phyloP scores from a whole-genome alignment of 2,113 vertebrate species.

The Crotalus tigris region DNA sequence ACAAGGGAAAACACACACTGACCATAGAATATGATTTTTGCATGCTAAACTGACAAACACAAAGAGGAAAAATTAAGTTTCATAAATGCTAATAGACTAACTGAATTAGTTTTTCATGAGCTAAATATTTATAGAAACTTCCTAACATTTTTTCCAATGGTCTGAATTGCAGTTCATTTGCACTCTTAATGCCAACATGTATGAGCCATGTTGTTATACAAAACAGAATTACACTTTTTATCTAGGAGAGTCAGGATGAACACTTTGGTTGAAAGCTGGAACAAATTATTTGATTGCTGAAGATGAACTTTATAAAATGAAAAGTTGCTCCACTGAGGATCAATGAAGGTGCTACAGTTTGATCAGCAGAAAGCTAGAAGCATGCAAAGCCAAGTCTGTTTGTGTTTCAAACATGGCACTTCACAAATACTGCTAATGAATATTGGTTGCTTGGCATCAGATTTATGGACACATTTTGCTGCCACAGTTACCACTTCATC shows the following conservation, averaged over 20 bases:
- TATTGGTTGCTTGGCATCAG: not conserved
- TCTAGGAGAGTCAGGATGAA: conserved; percentile 7
- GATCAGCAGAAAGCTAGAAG: not conserved
- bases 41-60: not conserved
- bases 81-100: not conserved
- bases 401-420: not conserved
- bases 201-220: not conserved
- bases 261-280: not conserved
- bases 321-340: not conserved
- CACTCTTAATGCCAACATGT: not conserved
- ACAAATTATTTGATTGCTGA: not conserved
- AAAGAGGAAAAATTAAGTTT: not conserved
- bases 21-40: not conserved
- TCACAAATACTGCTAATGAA: conserved; percentile 4
- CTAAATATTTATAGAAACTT: not conserved
- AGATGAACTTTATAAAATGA: not conserved
- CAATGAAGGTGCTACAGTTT: not conserved
- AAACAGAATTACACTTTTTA: not conserved
- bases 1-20: not conserved
- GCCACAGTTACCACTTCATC: not conserved
- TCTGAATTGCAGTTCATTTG: not conserved
- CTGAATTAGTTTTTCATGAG: not conserved
- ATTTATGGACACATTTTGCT: not conserved
- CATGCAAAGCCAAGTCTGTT: not conserved
- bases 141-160: not conserved